Conservation (phyloP, 2,888 invertebrate genomes). For the Hypena proboscidalis region DNA sequence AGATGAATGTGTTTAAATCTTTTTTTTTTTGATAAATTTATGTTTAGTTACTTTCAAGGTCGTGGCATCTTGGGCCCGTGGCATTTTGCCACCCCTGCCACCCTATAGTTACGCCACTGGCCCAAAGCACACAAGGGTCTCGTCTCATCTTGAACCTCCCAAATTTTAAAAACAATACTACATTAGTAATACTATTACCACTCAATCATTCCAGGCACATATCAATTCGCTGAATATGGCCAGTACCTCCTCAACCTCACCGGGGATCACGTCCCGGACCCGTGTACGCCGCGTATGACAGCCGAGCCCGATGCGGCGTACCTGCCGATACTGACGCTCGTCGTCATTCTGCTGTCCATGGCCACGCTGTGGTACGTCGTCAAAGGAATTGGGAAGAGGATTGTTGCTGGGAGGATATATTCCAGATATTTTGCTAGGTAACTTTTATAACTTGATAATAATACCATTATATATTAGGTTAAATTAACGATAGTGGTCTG, state of each 20-base stretch:
- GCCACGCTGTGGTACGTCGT: conserved; percentile 80
- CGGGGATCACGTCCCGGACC: conserved; percentile 44
- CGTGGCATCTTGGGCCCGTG: too few species aligned
- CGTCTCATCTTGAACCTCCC: too few species aligned
- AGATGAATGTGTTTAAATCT: too few species aligned
- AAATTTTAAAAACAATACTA: too few species aligned
- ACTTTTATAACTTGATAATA: conserved; percentile 14
- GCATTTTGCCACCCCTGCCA: too few species aligned
- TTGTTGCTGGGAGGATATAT: conserved; percentile 71
- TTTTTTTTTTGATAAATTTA: too few species aligned
- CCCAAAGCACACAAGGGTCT: too few species aligned
- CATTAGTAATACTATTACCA: too few species aligned
- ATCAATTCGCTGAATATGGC: conserved; percentile 75
- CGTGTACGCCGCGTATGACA: conserved; percentile 68
- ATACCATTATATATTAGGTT: background rate
- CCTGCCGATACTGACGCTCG: conserved; percentile 73
- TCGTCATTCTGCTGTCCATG: conserved; percentile 75
- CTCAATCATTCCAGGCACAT: conserved; percentile 66
- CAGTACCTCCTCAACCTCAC: conserved; percentile 68
- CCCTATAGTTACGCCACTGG: too few species aligned
- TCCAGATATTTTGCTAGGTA: conserved; percentile 78
- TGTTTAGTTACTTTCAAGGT: too few species aligned
- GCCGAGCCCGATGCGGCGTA: conserved; percentile 79
- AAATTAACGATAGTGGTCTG: too few species aligned
- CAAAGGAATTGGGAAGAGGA: conserved; percentile 73